Conservation (phyloP, 2,797 vertebrate genomes). For the Anguilla anguilla region DNA sequence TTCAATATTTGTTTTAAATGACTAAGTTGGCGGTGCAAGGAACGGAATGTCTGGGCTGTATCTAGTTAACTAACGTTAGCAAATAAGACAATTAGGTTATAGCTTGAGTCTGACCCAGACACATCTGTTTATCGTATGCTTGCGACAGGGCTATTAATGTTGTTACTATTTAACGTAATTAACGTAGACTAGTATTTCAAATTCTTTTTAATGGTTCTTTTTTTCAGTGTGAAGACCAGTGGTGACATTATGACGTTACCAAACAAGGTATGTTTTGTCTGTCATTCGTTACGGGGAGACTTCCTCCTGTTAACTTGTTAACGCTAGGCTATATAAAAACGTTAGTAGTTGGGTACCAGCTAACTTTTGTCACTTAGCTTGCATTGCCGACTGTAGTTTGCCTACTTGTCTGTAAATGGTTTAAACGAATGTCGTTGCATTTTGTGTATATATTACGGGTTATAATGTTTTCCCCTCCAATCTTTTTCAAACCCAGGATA, state of each 20-base stretch:
- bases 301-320: too few relatives aligned
- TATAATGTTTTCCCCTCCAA: background rate
- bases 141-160: background rate
- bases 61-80: background rate
- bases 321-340: too few relatives aligned
- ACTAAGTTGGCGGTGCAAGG: background rate
- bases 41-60: background rate
- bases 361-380: background rate
- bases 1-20: background rate
- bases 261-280: background rate
- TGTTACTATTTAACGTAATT: background rate
- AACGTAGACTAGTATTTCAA: background rate
- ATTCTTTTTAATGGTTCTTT: background rate
- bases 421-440: background rate
- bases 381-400: background rate
- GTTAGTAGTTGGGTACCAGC: too few relatives aligned
- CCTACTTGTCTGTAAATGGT: background rate
- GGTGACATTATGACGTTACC: background rate
- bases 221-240: background rate
- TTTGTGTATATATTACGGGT: background rate
- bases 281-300: background rate
- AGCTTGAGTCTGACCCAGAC: background rate
- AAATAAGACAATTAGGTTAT: too few relatives aligned
- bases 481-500: slow-evolving; percentile 42
- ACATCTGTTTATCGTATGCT: background rate